Evolutionary conservation across 2,888 invertebrate genomes (phyloP), one percentile per base, ranked within the genome.

Genomic region (Drosophila suboccidentalis): DNA sequence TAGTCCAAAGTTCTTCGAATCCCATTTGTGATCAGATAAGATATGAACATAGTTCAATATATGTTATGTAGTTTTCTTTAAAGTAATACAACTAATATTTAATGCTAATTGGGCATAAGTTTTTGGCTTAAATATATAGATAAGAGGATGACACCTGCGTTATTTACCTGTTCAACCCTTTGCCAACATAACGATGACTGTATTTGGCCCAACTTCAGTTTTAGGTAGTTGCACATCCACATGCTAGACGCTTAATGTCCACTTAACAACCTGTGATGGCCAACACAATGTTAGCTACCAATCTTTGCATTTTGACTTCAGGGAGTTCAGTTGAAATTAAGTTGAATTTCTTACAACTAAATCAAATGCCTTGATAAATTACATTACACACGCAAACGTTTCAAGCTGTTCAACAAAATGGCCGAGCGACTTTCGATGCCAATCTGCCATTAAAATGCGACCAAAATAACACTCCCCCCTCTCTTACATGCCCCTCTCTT

Each of bases 301-400:
- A 49, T 22, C 57, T 54, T 50, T 49, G 39, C 38, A 58, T 44
- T 51, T 17, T n/a, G 19, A 47, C 44, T 34, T 17, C 22, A 5
- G 39, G 13, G 38, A 36, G 61, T 43, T 29, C 41, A 10, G 26
- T 26, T 26, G 65, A 81, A 81, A 84, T 82, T 70, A 75, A 78
- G 84, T 81, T 88, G 66, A 74, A 72, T 68, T 80, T 78, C 78
- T 81, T 83, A 86, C 86, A 85, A 86, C 88, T 85, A 85, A 85
- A 84, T 86, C 81, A 85, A 87, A 86, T 75, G 73, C 51, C 75
- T 88, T 88, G 88, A 86, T 88, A 86, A 88, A 86, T 88, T 80
- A 53, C 88, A 67, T 67, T 78, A 53, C 68, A 80, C 85, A 86
- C 85, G 85, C 88, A 74, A 84, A 70, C 78, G 64, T 55, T 71